A percentile compares a stretch with the other conserved stretches of the same genome.
These are phyloP conservation scores for Lysandra coridon DNA, from an alignment of 2,888 invertebrate genomes.

Conservation along the genomic window DNA sequence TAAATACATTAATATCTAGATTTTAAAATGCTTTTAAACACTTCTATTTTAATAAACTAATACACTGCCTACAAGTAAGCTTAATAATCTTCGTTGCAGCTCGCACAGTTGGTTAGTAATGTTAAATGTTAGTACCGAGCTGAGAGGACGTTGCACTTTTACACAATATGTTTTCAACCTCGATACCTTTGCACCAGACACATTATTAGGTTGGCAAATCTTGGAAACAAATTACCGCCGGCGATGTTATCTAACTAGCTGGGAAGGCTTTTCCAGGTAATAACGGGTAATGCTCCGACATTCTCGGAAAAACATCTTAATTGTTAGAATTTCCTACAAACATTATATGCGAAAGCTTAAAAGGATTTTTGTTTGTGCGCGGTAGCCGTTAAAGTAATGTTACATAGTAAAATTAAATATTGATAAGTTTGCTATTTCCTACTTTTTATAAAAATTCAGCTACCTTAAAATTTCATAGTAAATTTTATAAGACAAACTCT, in stretches of 20 bases:
- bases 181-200: slow-evolving; percentile 18
- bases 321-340: neutral
- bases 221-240: slow-evolving; percentile 28
- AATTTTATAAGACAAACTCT: too few relatives aligned
- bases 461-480: neutral
- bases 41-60: too few relatives aligned
- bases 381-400: too few relatives aligned
- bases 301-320: slow-evolving; percentile 2
- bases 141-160: slow-evolving; percentile 19
- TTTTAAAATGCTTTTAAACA: too few relatives aligned
- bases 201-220: slow-evolving; percentile 28
- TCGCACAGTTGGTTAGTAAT: neutral
- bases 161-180: slow-evolving; percentile 22
- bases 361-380: too few relatives aligned
- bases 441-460: too few relatives aligned
- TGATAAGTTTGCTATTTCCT: too few relatives aligned
- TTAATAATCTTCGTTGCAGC: neutral
- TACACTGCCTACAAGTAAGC: neutral
- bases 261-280: slow-evolving; percentile 5
- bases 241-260: slow-evolving; percentile 19
- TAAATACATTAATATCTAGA: too few relatives aligned
- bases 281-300: neutral
- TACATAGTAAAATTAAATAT: too few relatives aligned
- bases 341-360: neutral
- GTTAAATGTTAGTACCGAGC: neutral